Conservation (phyloP, 2,797 vertebrate species). For the Astyanax mexicanus region DNA sequence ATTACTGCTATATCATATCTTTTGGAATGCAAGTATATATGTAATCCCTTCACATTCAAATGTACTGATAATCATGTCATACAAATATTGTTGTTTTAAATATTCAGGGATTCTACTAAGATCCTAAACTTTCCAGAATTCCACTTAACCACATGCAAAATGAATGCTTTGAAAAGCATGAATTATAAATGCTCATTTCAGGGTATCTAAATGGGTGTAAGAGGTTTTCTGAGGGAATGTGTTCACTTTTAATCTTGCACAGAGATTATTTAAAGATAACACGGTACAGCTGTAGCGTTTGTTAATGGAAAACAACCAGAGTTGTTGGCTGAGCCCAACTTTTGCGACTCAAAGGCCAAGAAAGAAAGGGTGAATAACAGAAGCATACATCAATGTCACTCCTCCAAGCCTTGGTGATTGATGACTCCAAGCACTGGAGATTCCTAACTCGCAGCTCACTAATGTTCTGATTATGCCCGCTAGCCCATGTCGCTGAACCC, state of each 20-base stretch:
- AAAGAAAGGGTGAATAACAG: slow-evolving; percentile 52
- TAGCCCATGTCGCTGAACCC: slow-evolving; percentile 44
- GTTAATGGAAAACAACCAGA: slow-evolving; percentile 42
- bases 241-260: slow-evolving; percentile 19
- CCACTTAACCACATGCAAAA: not conserved
- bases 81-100: no score
- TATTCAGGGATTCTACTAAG: no score
- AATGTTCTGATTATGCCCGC: slow-evolving; percentile 55
- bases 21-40: no score
- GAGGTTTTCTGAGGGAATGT: not conserved
- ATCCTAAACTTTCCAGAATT: no score
- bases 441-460: slow-evolving; percentile 56
- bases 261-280: slow-evolving; percentile 35
- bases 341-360: slow-evolving; percentile 51
- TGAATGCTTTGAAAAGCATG: slow-evolving; percentile 1
- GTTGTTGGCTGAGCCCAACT: slow-evolving; percentile 49
- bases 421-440: slow-evolving; percentile 55
- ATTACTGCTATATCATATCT: no score
- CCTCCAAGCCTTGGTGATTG: slow-evolving; percentile 55
- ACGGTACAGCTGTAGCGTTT: slow-evolving; percentile 26
- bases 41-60: no score
- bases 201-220: not conserved
- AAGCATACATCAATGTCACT: slow-evolving; percentile 63
- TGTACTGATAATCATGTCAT: no score
- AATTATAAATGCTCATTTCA: no score